Evolutionary conservation across 1,140 invertebrate genomes (phyloP).

Genomic region (Parapsyche elsis): DNA sequence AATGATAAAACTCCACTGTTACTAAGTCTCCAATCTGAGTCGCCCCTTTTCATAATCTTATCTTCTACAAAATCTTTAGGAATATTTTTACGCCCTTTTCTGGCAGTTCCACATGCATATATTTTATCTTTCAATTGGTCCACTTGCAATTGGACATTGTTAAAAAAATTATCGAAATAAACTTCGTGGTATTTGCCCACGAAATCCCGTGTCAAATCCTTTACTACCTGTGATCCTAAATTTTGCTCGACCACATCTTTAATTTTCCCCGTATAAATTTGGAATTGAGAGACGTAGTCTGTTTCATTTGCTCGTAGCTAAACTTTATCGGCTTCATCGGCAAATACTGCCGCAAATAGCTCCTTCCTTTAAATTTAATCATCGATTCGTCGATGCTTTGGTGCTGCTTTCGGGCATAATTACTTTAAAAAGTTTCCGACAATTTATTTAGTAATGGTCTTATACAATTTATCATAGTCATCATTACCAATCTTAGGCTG

Average conservation of each 20-base stretch:
- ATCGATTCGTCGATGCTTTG: conserved; percentile 59
- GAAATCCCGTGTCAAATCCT: neutral
- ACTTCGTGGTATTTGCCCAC: neutral
- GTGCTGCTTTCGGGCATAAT: too few relatives aligned
- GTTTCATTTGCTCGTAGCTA: conserved; percentile 52
- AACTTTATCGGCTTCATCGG: conserved; percentile 60
- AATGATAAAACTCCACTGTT: neutral
- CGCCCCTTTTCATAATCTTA: neutral
- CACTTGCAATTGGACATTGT: neutral
- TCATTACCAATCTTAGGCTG: neutral
- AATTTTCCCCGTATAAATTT: conserved; percentile 63
- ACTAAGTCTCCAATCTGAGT: neutral
- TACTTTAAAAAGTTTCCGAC: too few relatives aligned
- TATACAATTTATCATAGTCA: neutral
- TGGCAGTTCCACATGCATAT: neutral
- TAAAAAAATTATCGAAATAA: conserved; percentile 22
- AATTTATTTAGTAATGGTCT: too few relatives aligned
- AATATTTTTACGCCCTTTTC: neutral
- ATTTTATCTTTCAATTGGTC: neutral
- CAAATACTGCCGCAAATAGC: conserved; percentile 59
- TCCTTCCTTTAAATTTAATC: conserved; percentile 61
- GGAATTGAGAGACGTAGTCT: conserved; percentile 59
- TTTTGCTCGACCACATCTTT: neutral
- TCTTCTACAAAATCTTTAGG: neutral
- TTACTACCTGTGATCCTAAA: neutral